Percentiles rank a stretch among this genome's conserved stretches.
These are phyloP conservation scores for Ischnura elegans DNA, from an alignment of 2,888 invertebrate species.

Conservation along the genomic window DNA sequence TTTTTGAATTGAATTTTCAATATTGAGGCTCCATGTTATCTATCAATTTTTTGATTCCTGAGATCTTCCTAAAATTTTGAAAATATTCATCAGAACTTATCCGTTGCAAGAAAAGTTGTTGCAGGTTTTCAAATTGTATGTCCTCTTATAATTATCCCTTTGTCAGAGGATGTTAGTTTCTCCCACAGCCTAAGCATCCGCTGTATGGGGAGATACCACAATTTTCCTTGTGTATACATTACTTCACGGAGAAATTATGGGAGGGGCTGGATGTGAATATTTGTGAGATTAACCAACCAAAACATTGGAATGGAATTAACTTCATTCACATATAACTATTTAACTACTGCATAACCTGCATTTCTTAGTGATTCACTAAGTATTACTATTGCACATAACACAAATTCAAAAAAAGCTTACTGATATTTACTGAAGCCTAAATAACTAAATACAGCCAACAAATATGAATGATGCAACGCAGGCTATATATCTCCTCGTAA, in stretches of 20 bases:
- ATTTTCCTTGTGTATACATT: neutral
- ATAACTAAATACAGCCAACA: no score
- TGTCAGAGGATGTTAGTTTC: no score
- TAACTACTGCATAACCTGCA: neutral
- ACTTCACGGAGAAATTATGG: neutral
- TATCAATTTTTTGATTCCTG: no score
- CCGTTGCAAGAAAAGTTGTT: no score
- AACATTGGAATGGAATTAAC: neutral
- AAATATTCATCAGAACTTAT: no score
- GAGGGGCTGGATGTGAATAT: neutral
- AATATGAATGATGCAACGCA: no score
- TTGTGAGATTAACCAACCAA: neutral
- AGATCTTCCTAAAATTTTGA: no score
- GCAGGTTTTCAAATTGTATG: neutral
- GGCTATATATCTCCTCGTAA: no score
- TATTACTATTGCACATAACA: neutral
- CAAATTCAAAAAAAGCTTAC: neutral
- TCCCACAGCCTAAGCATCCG: neutral
- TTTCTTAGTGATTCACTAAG: neutral
- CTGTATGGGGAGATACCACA: neutral
- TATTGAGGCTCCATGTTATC: conserved; percentile 70
- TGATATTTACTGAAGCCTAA: no score
- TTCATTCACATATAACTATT: neutral
- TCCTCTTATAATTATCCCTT: neutral
- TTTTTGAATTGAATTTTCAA: neutral